Conservation (phyloP, 1,140 invertebrate species). For the Leptinotarsa texana region DNA sequence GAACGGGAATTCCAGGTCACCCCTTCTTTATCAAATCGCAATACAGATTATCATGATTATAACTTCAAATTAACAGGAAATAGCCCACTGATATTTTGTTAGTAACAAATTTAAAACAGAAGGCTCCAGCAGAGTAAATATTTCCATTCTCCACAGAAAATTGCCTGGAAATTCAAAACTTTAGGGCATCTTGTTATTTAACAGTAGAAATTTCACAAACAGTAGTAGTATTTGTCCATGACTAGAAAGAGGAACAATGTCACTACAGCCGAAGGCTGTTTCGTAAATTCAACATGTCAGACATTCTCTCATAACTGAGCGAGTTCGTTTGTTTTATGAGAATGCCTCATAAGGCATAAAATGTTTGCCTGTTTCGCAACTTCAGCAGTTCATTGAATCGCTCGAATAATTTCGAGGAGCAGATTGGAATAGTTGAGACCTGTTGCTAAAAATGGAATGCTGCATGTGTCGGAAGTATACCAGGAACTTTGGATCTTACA, state of each 20-base stretch:
- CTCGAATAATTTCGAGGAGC: conserved; percentile 2
- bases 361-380: background rate
- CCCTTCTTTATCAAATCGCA: too few species aligned
- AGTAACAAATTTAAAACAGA: too few species aligned
- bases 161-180: background rate
- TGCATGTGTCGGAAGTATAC: conserved; percentile 5
- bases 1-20: too few species aligned
- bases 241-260: background rate
- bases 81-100: too few species aligned
- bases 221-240: background rate
- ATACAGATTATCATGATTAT: too few species aligned
- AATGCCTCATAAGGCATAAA: conserved; percentile 1
- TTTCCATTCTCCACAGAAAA: background rate
- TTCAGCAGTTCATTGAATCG: conserved; percentile 8
- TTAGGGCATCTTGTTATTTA: background rate
- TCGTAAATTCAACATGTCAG: conserved; percentile 5
- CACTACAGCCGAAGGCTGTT: background rate
- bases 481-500: background rate
- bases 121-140: too few species aligned
- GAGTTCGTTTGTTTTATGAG: conserved; percentile 6
- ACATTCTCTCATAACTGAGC: background rate
- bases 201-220: background rate
- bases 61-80: too few species aligned
- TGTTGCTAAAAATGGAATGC: conserved; percentile 5
- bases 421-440: conserved; percentile 5